These are phyloP conservation scores for Trichomycterus rosablanca DNA, from an alignment of 2,113 vertebrate genomes.

Conservation along the genomic window DNA sequence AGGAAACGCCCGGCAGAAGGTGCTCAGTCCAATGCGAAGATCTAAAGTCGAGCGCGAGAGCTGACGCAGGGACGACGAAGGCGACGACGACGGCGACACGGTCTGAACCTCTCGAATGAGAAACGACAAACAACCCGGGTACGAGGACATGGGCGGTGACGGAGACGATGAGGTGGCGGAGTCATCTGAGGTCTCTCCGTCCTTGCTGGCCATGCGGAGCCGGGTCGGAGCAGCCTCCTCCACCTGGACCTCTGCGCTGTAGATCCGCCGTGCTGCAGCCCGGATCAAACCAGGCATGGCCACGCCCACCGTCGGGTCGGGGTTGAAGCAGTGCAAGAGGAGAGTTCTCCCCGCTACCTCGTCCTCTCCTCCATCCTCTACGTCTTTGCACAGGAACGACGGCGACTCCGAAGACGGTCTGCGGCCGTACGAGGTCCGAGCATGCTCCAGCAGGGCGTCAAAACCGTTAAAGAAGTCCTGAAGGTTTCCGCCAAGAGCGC, in stretches of 20 bases:
- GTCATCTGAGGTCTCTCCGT: conserved; percentile 69
- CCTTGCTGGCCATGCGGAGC: conserved; percentile 59
- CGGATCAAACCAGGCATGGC: conserved; percentile 93
- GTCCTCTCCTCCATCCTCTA: conserved; percentile 49
- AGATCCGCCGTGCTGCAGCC: conserved; percentile 88
- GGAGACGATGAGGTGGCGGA: conserved; percentile 72
- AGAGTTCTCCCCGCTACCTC: conserved; percentile 64
- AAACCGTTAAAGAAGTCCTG: conserved; percentile 99
- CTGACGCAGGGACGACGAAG: conserved; percentile 49
- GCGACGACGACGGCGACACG: conserved; percentile 54
- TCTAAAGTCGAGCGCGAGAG: conserved; percentile 82
- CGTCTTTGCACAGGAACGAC: conserved; percentile 95
- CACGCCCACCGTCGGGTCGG: conserved; percentile 83
- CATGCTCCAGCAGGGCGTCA: conserved; percentile 93
- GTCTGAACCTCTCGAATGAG: conserved; percentile 74
- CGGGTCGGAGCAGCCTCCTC: conserved; percentile 79
- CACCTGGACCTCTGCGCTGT: conserved; percentile 82
- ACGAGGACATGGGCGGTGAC: conserved; percentile 57
- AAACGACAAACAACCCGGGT: conserved; percentile 75
- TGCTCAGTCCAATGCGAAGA: conserved; percentile 87
- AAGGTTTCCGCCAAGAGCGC: conserved; percentile 88
- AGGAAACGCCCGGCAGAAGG: conserved; percentile 93
- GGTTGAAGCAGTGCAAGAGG: conserved; percentile 90
- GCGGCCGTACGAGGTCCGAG: conserved; percentile 90
- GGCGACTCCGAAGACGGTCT: conserved; percentile 86